These are phyloP conservation scores for Anguilla japonica DNA, from an alignment of 2,113 vertebrate species.

Conservation along the genomic window DNA sequence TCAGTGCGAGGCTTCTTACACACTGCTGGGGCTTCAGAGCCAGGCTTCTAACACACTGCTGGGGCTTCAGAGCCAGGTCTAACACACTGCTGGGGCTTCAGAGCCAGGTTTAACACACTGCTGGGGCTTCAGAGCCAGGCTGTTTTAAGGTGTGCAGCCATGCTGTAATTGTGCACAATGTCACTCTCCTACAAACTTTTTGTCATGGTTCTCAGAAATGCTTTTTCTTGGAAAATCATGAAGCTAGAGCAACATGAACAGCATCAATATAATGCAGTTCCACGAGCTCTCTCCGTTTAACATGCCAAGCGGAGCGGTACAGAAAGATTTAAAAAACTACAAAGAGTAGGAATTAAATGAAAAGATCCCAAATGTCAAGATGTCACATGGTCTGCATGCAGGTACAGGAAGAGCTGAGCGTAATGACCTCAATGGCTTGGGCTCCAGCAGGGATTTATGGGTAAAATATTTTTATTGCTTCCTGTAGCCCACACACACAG, in stretches of 20 bases:
- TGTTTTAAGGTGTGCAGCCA: neutral
- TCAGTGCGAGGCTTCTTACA: no score
- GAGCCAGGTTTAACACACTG: no score
- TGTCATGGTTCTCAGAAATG: neutral
- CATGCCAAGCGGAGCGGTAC: neutral
- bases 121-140: no score
- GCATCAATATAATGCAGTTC: neutral
- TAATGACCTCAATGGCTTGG: no score
- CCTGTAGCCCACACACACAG: neutral
- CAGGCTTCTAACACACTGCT: no score
- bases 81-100: no score
- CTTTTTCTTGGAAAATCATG: neutral
- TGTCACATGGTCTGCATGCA: no score
- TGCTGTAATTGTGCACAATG: neutral
- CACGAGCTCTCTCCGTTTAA: neutral
- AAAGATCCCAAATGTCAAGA: neutral
- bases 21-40: no score
- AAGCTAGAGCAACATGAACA: neutral
- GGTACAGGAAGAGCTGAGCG: no score
- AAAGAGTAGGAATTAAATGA: neutral
- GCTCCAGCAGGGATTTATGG: neutral
- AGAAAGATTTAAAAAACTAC: neutral
- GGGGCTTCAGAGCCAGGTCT: no score
- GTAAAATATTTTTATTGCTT: slow-evolving; percentile 8
- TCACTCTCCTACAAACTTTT: neutral